Evolutionary conservation across 2,113 vertebrate species (phyloP).

Genomic region (Hemichromis elongatus): DNA sequence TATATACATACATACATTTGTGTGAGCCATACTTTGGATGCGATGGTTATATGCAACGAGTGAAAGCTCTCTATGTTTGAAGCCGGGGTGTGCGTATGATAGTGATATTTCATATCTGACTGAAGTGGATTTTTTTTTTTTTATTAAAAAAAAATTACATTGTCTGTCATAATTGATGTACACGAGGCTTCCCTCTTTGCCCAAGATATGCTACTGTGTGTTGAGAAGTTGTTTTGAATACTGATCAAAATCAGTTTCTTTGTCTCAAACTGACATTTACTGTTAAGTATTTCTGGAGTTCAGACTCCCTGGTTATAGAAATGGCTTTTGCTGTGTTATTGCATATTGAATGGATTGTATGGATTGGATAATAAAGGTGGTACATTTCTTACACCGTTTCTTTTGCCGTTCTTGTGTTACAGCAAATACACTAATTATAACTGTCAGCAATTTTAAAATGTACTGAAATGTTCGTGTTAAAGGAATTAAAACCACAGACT

Average conservation of each 20-base stretch:
- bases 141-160: neutral
- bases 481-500: neutral
- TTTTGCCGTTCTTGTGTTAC: neutral
- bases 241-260: slow-evolving; percentile 13
- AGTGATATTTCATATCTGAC: slow-evolving; percentile 12
- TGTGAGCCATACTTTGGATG: slow-evolving; percentile 26
- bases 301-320: slow-evolving; percentile 41
- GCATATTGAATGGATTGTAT: slow-evolving; percentile 54
- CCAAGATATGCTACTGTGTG: slow-evolving; percentile 43
- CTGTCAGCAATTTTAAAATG: neutral
- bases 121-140: slow-evolving; percentile 1
- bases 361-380: slow-evolving; percentile 71
- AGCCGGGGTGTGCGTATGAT: slow-evolving; percentile 19
- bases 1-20: neutral
- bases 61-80: neutral
- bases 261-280: slow-evolving; percentile 41
- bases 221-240: slow-evolving; percentile 14
- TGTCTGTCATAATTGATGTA: slow-evolving; percentile 13
- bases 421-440: neutral
- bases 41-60: slow-evolving; percentile 8
- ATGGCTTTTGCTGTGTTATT: slow-evolving; percentile 55
- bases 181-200: neutral
- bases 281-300: slow-evolving; percentile 38
- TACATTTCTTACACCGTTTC: slow-evolving; percentile 57
- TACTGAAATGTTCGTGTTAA: neutral